These are phyloP conservation scores for Calameuta pallipes DNA, from an alignment of 2,888 invertebrate genomes.

Conservation along the genomic window DNA sequence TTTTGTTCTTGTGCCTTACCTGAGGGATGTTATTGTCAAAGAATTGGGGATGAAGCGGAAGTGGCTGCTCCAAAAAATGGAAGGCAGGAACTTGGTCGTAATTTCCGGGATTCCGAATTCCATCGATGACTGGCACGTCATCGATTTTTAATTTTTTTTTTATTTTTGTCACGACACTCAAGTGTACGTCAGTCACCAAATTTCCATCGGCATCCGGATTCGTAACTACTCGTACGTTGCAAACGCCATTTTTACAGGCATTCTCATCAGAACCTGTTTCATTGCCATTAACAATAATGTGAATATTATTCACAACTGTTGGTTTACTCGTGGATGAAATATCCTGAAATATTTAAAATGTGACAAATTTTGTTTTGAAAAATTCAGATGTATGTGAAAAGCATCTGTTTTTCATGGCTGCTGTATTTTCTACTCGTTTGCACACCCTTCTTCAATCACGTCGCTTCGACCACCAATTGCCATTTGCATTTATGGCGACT, in stretches of 20 bases:
- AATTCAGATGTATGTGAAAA: neutral
- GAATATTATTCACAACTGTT: constrained; percentile 40
- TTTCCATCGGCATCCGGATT: constrained; percentile 35
- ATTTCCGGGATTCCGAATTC: constrained; percentile 35
- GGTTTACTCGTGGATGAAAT: constrained; percentile 4
- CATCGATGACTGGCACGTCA: constrained; percentile 48
- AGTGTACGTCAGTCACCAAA: constrained; percentile 41
- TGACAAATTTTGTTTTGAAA: neutral
- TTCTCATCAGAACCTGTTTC: constrained; percentile 23
- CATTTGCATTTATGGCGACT: neutral
- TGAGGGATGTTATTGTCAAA: constrained; percentile 39
- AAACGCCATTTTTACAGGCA: constrained; percentile 38
- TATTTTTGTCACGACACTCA: constrained; percentile 40
- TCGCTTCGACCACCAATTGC: neutral
- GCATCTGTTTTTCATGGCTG: neutral
- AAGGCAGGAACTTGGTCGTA: constrained; percentile 18
- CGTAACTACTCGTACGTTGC: constrained; percentile 38
- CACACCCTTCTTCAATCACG: neutral
- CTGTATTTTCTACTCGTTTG: neutral
- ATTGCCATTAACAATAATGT: constrained; percentile 38
- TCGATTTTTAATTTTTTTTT: constrained; percentile 26
- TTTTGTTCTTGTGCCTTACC: constrained; percentile 28
- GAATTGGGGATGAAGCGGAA: constrained; percentile 17
- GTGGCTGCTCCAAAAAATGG: constrained; percentile 18
- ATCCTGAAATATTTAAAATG: neutral